These are phyloP conservation scores for Digitonthophagus gazella DNA, from an alignment of 2,888 invertebrate genomes.

Conservation along the genomic window DNA sequence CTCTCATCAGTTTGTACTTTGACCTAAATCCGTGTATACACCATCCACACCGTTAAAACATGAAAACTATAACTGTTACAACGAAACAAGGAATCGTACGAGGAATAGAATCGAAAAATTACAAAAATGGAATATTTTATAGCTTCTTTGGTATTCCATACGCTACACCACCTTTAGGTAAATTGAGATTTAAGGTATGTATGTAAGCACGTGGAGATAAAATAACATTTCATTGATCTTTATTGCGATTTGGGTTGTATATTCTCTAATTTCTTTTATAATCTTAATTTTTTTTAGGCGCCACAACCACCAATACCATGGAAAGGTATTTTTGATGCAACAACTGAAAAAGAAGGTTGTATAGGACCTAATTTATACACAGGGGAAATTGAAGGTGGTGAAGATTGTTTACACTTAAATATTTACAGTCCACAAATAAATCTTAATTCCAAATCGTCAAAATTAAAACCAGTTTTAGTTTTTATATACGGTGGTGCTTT, in stretches of 20 bases:
- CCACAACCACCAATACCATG: conserved; percentile 50
- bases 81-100: conserved; percentile 39
- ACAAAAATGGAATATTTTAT: conserved; percentile 38
- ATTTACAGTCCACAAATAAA: conserved; percentile 35
- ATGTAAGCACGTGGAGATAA: not conserved
- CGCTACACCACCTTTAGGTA: conserved; percentile 46
- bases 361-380: conserved; percentile 33
- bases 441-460: not conserved
- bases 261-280: not conserved
- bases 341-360: conserved; percentile 38
- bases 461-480: conserved; percentile 23
- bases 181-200: conserved; percentile 46
- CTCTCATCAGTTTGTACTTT: not conserved
- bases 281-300: too few species aligned
- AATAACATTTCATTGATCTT: not conserved
- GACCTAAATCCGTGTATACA: not conserved
- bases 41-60: not conserved
- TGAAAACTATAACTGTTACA: conserved; percentile 18
- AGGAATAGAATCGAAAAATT: conserved; percentile 38
- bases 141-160: conserved; percentile 49
- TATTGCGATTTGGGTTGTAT: not conserved
- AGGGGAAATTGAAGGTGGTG: conserved; percentile 34
- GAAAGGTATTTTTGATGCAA: conserved; percentile 50
- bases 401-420: conserved; percentile 43
- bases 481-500: conserved; percentile 45